phyloP scores from a whole-genome alignment of 1,140 invertebrate species.

The Teleogryllus occipitalis region DNA sequence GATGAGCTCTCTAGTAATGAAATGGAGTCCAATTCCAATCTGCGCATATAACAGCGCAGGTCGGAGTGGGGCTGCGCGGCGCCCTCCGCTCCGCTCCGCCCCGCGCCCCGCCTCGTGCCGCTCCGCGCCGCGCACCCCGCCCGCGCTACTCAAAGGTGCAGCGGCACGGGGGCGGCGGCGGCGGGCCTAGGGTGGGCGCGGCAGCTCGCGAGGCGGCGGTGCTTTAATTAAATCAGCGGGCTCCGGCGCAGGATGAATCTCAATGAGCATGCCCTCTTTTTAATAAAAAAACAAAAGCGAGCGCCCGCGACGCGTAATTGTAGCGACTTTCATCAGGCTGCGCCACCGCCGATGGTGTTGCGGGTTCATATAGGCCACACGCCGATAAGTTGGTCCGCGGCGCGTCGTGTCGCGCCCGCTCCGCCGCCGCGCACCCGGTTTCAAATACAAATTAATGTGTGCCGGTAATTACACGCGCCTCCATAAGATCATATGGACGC shows the following conservation, averaged over 20 bases:
- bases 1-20: constrained; percentile 17
- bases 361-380: background rate
- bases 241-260: background rate
- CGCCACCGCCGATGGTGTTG: background rate
- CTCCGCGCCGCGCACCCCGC: no score
- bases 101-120: no score
- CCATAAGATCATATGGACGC: constrained; percentile 1
- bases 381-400: background rate
- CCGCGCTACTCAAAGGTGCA: no score
- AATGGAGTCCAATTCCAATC: constrained; percentile 12
- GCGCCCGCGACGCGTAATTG: background rate
- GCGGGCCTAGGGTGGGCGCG: no score
- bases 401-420: background rate
- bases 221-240: constrained; percentile 1
- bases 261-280: background rate
- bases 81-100: no score
- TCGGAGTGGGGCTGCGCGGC: no score
- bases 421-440: background rate
- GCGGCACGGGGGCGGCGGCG: no score
- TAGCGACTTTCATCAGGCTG: background rate
- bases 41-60: background rate
- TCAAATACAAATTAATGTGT: constrained; percentile 6
- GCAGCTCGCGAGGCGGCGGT: no score
- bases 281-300: background rate
- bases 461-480: background rate